Percentiles rank a stretch among this genome's conserved stretches.
Conservation (phyloP, 2,113 vertebrate genomes). For the Aspidoscelis tigris region DNA sequence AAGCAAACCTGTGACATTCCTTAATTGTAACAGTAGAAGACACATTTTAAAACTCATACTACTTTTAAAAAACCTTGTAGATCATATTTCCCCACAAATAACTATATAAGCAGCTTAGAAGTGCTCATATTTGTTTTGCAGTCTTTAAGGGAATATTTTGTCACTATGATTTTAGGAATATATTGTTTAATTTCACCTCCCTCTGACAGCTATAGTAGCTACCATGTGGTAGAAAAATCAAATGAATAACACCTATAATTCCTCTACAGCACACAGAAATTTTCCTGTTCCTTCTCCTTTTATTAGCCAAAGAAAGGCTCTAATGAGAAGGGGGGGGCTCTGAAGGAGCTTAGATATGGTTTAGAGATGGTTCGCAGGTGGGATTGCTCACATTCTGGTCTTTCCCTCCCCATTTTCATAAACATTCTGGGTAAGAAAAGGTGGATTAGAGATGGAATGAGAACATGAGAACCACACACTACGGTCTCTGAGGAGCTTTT, state of each 20-base stretch:
- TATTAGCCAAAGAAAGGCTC: background rate
- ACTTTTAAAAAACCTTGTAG: background rate
- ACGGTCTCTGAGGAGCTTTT: too few species aligned
- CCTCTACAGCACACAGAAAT: background rate
- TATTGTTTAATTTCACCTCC: background rate
- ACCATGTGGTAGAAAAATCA: background rate
- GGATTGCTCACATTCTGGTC: too few species aligned
- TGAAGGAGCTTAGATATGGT: too few species aligned
- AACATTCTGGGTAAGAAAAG: too few species aligned
- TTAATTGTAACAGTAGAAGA: slow-evolving; percentile 8
- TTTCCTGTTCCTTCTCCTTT: background rate
- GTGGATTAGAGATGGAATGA: too few species aligned
- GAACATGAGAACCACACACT: too few species aligned
- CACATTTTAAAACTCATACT: background rate
- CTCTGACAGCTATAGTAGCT: background rate
- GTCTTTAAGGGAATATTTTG: background rate
- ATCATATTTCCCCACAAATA: background rate
- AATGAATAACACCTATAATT: background rate
- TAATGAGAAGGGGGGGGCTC: too few species aligned
- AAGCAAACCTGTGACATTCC: background rate
- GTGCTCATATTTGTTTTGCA: slow-evolving; percentile 2
- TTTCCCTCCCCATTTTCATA: too few species aligned
- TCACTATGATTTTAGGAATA: background rate
- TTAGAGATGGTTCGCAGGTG: too few species aligned
- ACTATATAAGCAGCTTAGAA: background rate